Conservation (phyloP, 2,888 invertebrate species). For the Fissipunctia ypsillon region DNA sequence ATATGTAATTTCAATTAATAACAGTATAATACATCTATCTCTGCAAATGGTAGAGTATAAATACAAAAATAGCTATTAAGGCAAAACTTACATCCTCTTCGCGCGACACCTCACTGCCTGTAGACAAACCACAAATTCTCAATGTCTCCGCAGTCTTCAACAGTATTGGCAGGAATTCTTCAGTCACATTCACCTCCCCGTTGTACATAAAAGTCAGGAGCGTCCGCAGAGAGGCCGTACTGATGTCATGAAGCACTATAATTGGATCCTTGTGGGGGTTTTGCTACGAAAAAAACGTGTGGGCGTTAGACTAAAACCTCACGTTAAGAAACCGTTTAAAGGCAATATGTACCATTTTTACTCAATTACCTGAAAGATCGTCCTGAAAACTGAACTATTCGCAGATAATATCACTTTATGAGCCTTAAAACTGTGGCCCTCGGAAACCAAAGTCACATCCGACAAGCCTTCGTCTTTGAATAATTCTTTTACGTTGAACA, state of each 20-base stretch:
- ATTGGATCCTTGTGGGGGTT: constrained; percentile 94
- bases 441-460: constrained; percentile 92
- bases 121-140: constrained; percentile 93
- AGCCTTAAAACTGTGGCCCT: constrained; percentile 92
- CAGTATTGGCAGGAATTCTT: constrained; percentile 92
- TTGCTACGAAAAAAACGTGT: constrained; percentile 90
- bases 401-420: constrained; percentile 93
- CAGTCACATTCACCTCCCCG: constrained; percentile 93
- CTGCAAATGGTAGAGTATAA: neutral
- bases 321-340: constrained; percentile 45
- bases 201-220: constrained; percentile 93
- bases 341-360: constrained; percentile 17
- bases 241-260: constrained; percentile 93
- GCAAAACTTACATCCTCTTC: constrained; percentile 83
- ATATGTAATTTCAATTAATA: neutral
- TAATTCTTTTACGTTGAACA: constrained; percentile 91
- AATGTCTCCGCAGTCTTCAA: constrained; percentile 93
- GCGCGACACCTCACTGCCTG: constrained; percentile 85
- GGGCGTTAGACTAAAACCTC: constrained; percentile 78
- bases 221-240: constrained; percentile 92
- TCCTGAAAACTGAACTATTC: constrained; percentile 92
- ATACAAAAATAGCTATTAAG: neutral
- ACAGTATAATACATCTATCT: neutral
- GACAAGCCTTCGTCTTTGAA: constrained; percentile 92
- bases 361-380: constrained; percentile 90